Conservation (phyloP, 2,113 vertebrate species). For the Monarcha castaneiventris region DNA sequence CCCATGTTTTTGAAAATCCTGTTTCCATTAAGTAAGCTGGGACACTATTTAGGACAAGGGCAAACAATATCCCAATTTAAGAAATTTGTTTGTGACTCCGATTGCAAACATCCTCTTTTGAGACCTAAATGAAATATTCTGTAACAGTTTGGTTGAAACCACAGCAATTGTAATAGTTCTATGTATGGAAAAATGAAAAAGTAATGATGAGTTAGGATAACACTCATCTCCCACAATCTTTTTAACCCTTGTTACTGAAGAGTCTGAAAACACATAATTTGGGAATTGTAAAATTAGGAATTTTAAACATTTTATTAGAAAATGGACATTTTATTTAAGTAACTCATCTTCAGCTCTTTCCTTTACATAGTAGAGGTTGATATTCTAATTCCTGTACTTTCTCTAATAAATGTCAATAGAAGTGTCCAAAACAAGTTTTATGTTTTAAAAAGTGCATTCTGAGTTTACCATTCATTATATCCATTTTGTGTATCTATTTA, state of each 20-base stretch:
- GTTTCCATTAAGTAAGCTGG: not conserved
- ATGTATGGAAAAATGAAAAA: not conserved
- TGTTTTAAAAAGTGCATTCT: not conserved
- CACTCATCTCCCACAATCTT: not conserved
- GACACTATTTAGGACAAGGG: not conserved
- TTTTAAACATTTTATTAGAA: not conserved
- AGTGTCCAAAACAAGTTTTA: not conserved
- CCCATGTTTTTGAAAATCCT: not conserved
- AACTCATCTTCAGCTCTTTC: not conserved
- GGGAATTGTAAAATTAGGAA: not conserved
- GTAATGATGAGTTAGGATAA: not conserved
- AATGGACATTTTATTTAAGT: not conserved
- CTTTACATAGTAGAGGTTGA: not conserved
- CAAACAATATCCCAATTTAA: not conserved
- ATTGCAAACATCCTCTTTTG: not conserved
- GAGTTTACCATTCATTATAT: not conserved
- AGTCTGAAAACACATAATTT: not conserved
- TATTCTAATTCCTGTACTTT: not conserved
- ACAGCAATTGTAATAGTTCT: not conserved
- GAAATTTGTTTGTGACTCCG: not conserved
- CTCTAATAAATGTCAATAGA: not conserved
- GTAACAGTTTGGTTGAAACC: not conserved
- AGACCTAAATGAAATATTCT: not conserved
- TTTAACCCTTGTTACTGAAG: not conserved
- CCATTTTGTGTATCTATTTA: not conserved